Evolutionary conservation across 2,113 vertebrate genomes (phyloP).

Genomic region (Budorcas taxicolor): DNA sequence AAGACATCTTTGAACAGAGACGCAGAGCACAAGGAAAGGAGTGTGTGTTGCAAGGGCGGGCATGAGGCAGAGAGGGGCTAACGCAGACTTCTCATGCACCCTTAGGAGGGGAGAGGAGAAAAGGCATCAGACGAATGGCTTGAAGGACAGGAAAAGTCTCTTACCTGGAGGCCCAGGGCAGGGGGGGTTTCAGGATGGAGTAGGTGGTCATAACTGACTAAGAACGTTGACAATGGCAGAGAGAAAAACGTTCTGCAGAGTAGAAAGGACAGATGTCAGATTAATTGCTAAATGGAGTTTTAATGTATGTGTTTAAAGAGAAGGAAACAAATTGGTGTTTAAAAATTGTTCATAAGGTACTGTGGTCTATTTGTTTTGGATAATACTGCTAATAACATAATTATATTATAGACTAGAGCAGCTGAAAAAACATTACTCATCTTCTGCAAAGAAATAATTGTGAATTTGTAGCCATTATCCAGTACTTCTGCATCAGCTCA

Average conservation of each 20-base stretch:
- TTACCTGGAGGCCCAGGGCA: background rate
- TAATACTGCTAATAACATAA: slow-evolving; percentile 30
- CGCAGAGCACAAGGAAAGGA: background rate
- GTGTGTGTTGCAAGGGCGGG: rapidly evolving
- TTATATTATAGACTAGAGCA: background rate
- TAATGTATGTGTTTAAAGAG: background rate
- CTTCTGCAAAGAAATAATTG: background rate
- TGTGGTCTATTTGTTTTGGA: slow-evolving; percentile 6
- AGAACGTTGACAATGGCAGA: background rate
- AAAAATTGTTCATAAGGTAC: background rate
- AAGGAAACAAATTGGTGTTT: slow-evolving; percentile 15
- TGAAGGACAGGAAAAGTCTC: background rate
- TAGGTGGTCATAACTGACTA: background rate
- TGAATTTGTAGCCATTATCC: background rate
- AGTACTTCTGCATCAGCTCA: background rate
- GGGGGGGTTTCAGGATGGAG: background rate
- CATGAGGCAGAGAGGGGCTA: background rate
- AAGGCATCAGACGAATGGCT: background rate
- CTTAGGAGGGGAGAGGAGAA: background rate
- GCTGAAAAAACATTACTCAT: slow-evolving; percentile 29
- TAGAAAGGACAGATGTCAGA: background rate
- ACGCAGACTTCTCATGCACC: background rate
- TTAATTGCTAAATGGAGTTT: background rate
- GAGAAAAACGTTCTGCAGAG: background rate
- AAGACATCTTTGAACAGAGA: background rate